Evolutionary conservation across 2,113 vertebrate species (phyloP).

Genomic region (Ia io): DNA sequence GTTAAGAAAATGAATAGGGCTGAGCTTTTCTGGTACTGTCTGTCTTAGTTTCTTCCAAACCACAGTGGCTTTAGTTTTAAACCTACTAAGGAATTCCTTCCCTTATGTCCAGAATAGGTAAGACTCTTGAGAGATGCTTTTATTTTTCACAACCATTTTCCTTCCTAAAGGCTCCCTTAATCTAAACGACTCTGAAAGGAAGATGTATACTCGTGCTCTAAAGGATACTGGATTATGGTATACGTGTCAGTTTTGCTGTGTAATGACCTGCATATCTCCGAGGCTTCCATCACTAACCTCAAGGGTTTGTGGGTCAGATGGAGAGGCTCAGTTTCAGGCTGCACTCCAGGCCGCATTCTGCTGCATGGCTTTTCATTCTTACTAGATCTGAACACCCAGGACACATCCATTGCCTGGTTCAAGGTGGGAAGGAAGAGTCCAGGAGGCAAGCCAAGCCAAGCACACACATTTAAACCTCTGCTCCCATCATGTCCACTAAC

Average conservation of each 20-base stretch:
- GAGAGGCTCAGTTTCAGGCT: neutral
- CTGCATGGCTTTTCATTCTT: neutral
- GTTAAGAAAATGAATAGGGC: neutral
- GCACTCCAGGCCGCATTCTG: neutral
- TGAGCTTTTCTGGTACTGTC: neutral
- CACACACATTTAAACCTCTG: neutral
- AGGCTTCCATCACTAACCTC: neutral
- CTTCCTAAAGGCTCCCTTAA: neutral
- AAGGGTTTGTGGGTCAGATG: neutral
- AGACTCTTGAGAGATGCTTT: neutral
- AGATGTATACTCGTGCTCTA: neutral
- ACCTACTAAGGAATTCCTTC: neutral
- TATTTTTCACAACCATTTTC: neutral
- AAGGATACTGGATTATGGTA: neutral
- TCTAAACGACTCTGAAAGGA: neutral
- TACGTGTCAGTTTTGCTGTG: neutral
- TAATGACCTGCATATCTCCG: neutral
- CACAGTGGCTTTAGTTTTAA: neutral
- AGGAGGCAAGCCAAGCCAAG: neutral
- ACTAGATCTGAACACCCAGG: rapidly evolving
- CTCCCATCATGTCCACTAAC: neutral
- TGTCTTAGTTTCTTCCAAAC: neutral
- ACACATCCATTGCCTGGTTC: neutral
- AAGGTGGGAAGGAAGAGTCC: neutral
- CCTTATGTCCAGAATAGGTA: neutral